Conservation (phyloP, 2,888 invertebrate genomes). For the Macrophya annulata region DNA sequence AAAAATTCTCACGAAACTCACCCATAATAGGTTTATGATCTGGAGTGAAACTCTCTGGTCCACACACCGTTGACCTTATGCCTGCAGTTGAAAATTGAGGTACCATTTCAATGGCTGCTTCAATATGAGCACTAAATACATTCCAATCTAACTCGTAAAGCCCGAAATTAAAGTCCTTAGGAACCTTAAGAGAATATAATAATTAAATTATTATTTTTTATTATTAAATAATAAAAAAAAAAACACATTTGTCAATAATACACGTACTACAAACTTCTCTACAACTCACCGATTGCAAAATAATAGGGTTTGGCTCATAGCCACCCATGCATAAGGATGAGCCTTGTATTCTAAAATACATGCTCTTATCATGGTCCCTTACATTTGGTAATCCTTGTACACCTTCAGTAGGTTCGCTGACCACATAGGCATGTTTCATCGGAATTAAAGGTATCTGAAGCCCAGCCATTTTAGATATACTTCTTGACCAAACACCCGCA, state of each 20-base stretch:
- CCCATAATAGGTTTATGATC: conserved; percentile 95
- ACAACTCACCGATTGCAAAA: conserved; percentile 86
- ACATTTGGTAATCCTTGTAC: conserved; percentile 90
- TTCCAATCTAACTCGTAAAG: conserved; percentile 94
- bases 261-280: neutral
- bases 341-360: conserved; percentile 93
- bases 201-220: too few species aligned
- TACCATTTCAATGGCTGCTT: conserved; percentile 87
- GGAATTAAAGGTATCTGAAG: conserved; percentile 88
- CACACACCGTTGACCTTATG: conserved; percentile 93
- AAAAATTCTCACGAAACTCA: conserved; percentile 57
- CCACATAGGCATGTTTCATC: conserved; percentile 94
- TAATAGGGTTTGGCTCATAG: conserved; percentile 92
- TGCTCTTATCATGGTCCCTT: conserved; percentile 91
- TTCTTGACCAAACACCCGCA: conserved; percentile 91
- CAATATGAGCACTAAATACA: conserved; percentile 89
- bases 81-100: conserved; percentile 89
- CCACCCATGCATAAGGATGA: conserved; percentile 93
- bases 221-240: too few species aligned
- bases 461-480: conserved; percentile 86
- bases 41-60: conserved; percentile 95
- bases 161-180: conserved; percentile 90
- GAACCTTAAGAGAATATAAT: conserved; percentile 84
- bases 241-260: neutral
- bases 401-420: conserved; percentile 90